Evolutionary conservation across 2,113 vertebrate genomes (phyloP), one percentile per base, ranked within the genome.

Genomic region (Crotalus tigris): DNA sequence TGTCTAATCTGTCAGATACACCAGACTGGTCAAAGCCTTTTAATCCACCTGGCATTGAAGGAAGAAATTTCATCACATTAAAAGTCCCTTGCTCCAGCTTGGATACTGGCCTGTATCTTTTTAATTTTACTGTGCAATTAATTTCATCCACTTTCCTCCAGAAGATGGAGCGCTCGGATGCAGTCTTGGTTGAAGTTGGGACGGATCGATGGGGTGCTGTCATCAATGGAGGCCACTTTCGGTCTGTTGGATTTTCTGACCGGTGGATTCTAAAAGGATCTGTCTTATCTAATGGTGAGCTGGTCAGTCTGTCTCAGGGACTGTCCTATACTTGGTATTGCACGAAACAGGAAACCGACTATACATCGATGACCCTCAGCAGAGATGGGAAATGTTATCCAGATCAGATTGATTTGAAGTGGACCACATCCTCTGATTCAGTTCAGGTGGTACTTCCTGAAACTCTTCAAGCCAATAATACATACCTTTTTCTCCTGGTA

Each of bases 271-370:
- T 98, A 4, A 49, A 97, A 15, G 98, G 97, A 26, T 95, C 92
- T 0, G 0, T 0, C 8, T 98, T 97, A 39, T 87, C 51, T 0
- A 97, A 98, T 89, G 97, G 97, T 0, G 97, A 97, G 3, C 92
- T 91, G 0, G 1, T 24, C 2, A 24, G 54, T 7, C 54, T 88
- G 0, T 53, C 4, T 0, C 44, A 93, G 51, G 97, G 96, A 0
- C 54, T 98, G 5, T 85, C 0, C 0, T 98, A 96, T 91, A 94
- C 86, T 4, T 98, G 98, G 98, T 97, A 97, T 94, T 98, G 98
- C 46, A 98, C 97, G 64, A 98, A 86, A 19, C n/a, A 96, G 0
- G 0, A 0, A 0, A 57, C 3, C 0, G 95, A 97, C 90, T 94
- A 91, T 3, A 0, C 2, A 1, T 55, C 1, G 0, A 94, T 96